A percentile compares a stretch with the other conserved stretches of the same genome.
These are phyloP conservation scores for Helicolenus hilgendorfi DNA, from an alignment of 2,797 vertebrate genomes.

Conservation along the genomic window DNA sequence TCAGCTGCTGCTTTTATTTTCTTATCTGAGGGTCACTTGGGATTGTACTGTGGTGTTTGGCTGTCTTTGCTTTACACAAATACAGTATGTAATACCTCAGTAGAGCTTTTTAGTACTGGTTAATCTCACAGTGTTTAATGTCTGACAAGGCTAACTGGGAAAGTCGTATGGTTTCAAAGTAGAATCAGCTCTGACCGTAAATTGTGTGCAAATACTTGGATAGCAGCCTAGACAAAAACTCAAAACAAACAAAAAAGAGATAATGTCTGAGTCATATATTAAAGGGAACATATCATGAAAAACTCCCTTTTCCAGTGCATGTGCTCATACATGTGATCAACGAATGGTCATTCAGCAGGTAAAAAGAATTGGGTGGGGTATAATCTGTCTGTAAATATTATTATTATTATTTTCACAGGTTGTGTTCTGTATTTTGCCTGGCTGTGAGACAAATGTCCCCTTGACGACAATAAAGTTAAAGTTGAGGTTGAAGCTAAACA, in stretches of 20 bases:
- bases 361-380: no score
- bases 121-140: neutral
- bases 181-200: neutral
- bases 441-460: neutral
- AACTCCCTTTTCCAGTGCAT: no score
- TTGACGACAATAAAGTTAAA: neutral
- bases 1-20: constrained; percentile 19
- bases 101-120: neutral
- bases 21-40: constrained; percentile 12
- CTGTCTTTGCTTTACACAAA: constrained; percentile 3
- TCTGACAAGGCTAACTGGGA: neutral
- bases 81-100: neutral
- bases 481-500: neutral
- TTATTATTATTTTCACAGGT: neutral
- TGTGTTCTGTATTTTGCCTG: neutral
- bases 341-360: no score
- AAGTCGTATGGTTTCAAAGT: constrained; percentile 29
- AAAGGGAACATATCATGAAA: neutral
- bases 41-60: neutral
- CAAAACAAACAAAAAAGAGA: constrained; percentile 9
- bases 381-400: no score
- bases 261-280: neutral
- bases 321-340: no score
- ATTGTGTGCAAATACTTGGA: constrained; percentile 11
- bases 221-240: neutral